Evolutionary conservation across 2,888 invertebrate species (phyloP).

Genomic region (Acleris holmiana): DNA sequence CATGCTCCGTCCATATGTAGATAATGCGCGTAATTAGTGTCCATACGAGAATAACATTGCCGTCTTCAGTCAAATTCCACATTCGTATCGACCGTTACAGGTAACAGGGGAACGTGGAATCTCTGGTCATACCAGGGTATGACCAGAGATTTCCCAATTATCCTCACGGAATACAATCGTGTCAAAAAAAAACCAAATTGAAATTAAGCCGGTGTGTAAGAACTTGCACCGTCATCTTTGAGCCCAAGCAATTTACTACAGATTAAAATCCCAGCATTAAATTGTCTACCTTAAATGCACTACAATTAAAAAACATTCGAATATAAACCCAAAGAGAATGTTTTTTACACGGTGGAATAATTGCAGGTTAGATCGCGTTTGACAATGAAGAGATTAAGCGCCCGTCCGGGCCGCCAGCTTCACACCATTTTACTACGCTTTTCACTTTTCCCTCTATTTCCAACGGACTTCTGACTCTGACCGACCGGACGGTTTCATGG

Average conservation of each 20-base stretch:
- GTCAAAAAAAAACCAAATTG: too few species aligned
- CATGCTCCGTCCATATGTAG: too few species aligned
- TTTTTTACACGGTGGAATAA: conserved; percentile 1
- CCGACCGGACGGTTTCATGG: conserved; percentile 40
- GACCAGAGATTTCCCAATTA: too few species aligned
- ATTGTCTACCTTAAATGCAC: background rate
- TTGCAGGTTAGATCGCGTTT: conserved; percentile 22
- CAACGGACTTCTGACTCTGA: conserved; percentile 28
- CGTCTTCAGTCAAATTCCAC: too few species aligned
- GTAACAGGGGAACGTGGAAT: too few species aligned
- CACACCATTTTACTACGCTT: conserved; percentile 43
- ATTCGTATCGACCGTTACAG: too few species aligned
- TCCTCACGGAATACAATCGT: too few species aligned
- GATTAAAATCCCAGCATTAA: background rate
- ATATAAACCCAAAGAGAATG: background rate
- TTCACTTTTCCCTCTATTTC: conserved; percentile 41
- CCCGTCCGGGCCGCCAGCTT: conserved; percentile 35
- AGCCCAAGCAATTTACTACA: background rate
- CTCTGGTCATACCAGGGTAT: too few species aligned
- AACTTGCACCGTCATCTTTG: background rate
- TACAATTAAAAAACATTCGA: background rate
- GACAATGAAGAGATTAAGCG: conserved; percentile 48
- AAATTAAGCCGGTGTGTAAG: background rate
- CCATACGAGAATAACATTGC: too few species aligned
- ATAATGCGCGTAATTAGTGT: too few species aligned